Base-by-base conservation (phyloP, 2,888 invertebrate species). In the Mythimna loreyi region DNA sequence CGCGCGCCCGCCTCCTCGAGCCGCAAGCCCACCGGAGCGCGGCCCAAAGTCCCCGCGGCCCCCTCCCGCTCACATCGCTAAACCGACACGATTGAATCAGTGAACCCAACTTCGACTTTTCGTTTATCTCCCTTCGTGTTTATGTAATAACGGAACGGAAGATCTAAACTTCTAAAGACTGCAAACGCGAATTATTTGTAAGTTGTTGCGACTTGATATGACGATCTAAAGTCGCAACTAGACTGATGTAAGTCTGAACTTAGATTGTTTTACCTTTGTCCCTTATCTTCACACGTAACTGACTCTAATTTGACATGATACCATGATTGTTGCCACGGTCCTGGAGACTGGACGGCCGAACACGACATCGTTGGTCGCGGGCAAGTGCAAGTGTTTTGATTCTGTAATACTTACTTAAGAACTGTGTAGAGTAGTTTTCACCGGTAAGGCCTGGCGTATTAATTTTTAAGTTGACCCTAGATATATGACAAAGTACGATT, bases 191-290 rank as follows among this genome's bases (percentile, higher is more conserved):
- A 75, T 78, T 80, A 78, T 78, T 78, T 72, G 76, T 80, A 80
- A 84, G 75, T 58, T 70, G 82, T 82, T 84, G 81, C 80, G 81
- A 82, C 75, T 86, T 80, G 78, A 75, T 78, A 74, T 72, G 59
- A 76, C 76, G 72, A 75, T 71, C 61, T 68, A 59, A 66, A 74
- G 75, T 80, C 86, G 88, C 87, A 88, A 89, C 88, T 90, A 92
- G 93, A 93, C 93, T 94, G 92, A 92, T 88, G 43, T 81, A 90
- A 93, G 92, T 92, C 92, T 92, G 92, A 92, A 86, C 83, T 70
- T 78, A 72, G 74, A 83, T 77, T 83, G 69, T 74, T 81, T 80
- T 84, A 69, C 72, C 67, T 75, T 75, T 30, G 70, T 71, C 85
- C 74, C 72, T 77, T 70, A 68, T 50, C 67, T 58, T 55, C 78